Conservation (phyloP, 2,888 invertebrate species). For the Clitarchus hookeri region DNA sequence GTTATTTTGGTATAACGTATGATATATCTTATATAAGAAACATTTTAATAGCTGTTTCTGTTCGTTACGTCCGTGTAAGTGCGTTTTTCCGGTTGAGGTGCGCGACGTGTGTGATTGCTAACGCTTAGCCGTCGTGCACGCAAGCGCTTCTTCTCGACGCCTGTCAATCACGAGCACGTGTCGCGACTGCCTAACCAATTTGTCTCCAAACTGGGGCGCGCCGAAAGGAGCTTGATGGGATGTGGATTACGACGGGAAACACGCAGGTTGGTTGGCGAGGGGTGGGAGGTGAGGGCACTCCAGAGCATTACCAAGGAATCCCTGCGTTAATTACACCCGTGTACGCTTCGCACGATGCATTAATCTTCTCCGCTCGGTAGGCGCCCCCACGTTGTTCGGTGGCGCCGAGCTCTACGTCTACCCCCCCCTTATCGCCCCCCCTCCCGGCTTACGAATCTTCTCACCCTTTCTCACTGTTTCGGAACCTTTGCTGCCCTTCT, state of each 20-base stretch:
- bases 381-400: not conserved
- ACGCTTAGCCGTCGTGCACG: too few relatives aligned
- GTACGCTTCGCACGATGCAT: not conserved
- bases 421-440: not conserved
- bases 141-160: not conserved
- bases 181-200: not conserved
- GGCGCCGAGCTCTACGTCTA: not conserved
- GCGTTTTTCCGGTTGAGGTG: too few relatives aligned
- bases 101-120: too few relatives aligned
- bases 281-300: not conserved
- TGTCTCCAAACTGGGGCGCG: not conserved
- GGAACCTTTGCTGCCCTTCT: too few relatives aligned
- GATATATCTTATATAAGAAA: too few relatives aligned
- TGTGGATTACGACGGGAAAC: not conserved
- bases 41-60: too few relatives aligned
- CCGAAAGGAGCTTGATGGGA: not conserved
- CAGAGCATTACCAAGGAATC: not conserved
- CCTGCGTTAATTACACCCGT: not conserved
- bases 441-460: too few relatives aligned
- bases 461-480: too few relatives aligned
- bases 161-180: constrained; percentile 6
- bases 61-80: too few relatives aligned
- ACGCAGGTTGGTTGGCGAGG: not conserved
- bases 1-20: too few relatives aligned
- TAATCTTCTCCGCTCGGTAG: not conserved